phyloP scores from a whole-genome alignment of 2,888 invertebrate genomes.

The Pedicia rivosa region DNA sequence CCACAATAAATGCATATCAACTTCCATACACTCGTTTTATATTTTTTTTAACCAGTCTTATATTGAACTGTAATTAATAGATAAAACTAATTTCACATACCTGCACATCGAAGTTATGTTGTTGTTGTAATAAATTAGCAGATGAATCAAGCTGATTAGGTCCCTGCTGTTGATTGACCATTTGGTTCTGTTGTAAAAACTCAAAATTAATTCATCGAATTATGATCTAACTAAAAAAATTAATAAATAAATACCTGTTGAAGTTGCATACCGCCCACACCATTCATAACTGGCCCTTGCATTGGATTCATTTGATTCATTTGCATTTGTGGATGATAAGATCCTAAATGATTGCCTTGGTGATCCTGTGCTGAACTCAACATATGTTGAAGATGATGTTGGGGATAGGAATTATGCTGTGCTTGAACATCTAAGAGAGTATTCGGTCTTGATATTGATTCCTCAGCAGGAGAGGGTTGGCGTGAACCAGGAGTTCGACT shows the following conservation, averaged over 20 bases:
- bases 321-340: slow-evolving; percentile 30
- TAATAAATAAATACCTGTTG: slow-evolving; percentile 20
- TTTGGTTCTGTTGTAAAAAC: slow-evolving; percentile 21
- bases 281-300: slow-evolving; percentile 27
- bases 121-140: slow-evolving; percentile 39
- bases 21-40: no score
- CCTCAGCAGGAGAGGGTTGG: slow-evolving; percentile 84
- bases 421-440: slow-evolving; percentile 22
- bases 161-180: slow-evolving; percentile 27
- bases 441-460: slow-evolving; percentile 39
- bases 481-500: slow-evolving; percentile 82
- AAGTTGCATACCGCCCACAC: slow-evolving; percentile 29
- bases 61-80: not conserved
- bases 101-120: slow-evolving; percentile 67
- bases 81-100: slow-evolving; percentile 32
- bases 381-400: slow-evolving; percentile 34
- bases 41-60: slow-evolving; percentile 18
- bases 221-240: not conserved
- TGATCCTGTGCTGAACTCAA: slow-evolving; percentile 27
- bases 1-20: no score
- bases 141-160: slow-evolving; percentile 33
- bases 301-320: slow-evolving; percentile 31
- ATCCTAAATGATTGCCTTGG: slow-evolving; percentile 21
- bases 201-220: not conserved
- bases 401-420: slow-evolving; percentile 19